phyloP scores from a whole-genome alignment of 2,797 vertebrate species.

The Catharus ustulatus region DNA sequence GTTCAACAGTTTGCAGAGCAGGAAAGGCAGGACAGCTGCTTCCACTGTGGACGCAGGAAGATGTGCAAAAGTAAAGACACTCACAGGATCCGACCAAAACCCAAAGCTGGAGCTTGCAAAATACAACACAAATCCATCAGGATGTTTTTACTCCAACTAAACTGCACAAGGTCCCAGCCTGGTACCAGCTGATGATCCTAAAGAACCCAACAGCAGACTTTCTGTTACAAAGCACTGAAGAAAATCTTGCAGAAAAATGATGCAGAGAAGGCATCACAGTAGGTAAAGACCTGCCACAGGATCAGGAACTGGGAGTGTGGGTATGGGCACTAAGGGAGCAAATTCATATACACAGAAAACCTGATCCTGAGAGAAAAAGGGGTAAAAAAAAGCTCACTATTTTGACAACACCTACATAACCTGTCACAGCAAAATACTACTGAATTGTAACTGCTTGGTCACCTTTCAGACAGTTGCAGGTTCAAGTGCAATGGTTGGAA shows the following conservation, averaged over 20 bases:
- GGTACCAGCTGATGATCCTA: neutral
- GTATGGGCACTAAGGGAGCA: neutral
- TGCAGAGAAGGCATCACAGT: neutral
- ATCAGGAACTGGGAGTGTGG: neutral
- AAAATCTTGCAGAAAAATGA: neutral
- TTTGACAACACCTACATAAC: neutral
- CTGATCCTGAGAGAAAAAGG: neutral
- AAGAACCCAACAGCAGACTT: neutral
- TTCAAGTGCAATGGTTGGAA: conserved; percentile 39
- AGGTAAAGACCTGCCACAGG: neutral
- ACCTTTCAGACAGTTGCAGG: neutral
- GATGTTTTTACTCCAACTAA: neutral
- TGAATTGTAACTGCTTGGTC: conserved; percentile 6
- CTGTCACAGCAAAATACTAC: neutral
- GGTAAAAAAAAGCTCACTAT: neutral
- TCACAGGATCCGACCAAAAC: neutral
- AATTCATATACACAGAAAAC: conserved; percentile 5
- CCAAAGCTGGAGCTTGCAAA: neutral
- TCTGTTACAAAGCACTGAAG: neutral
- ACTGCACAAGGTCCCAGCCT: neutral
- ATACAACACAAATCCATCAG: neutral
- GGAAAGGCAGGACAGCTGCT: neutral
- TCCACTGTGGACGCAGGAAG: neutral
- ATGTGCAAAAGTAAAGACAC: conserved; percentile 3
- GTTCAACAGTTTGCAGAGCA: neutral